Base-by-base conservation (phyloP, 2,113 vertebrate species). In the Halcyon senegalensis region DNA sequence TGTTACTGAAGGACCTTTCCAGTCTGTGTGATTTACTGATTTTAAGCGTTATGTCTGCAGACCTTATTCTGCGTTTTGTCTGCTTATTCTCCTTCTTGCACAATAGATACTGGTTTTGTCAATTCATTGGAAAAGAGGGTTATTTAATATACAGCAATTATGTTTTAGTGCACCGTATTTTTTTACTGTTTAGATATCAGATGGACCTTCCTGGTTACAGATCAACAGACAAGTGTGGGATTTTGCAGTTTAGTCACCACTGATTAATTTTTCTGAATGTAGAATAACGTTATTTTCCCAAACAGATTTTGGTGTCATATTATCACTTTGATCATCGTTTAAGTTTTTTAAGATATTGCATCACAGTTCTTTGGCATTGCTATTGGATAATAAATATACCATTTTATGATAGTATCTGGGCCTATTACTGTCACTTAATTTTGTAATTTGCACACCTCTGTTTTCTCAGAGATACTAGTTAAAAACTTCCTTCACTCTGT, bases 21-120 rank as follows among this genome's bases (percentile, higher is more conserved):
- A 62, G 7, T 9, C 3, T 3, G 7, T 1, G 1, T 7, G 20
- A 44, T 74, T 77, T 1, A 6, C 7, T 79, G 28, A 25, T 79
- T 86, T 48, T 74, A 78, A 53, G 18, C 11, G 11, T 58, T 68
- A 48, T 12, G 14, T 69, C 39, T 77, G 16, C 10, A 18, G 59
- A 48, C 2, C 2, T 56, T 39, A 59, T 72, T 28, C n/a, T 73
- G 11, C 7, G 5, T 79, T 72, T 83, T 69, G 20, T 68, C 30
- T 0, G 1, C 50, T 84, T 75, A 15, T 12, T 77, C 25, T 66
- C 0, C 7, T 23, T 53, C 35, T 74, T 84, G 17, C 5, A 2
- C 77, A 70, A 39, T 37, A 56, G 31, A 13, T 44, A 79, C 10
- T 70, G 16, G 11, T 50, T 50, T 5, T 5, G 25, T 69, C 24